phyloP scores from a whole-genome alignment of 2,797 vertebrate genomes.

The Galagoides demidoff region DNA sequence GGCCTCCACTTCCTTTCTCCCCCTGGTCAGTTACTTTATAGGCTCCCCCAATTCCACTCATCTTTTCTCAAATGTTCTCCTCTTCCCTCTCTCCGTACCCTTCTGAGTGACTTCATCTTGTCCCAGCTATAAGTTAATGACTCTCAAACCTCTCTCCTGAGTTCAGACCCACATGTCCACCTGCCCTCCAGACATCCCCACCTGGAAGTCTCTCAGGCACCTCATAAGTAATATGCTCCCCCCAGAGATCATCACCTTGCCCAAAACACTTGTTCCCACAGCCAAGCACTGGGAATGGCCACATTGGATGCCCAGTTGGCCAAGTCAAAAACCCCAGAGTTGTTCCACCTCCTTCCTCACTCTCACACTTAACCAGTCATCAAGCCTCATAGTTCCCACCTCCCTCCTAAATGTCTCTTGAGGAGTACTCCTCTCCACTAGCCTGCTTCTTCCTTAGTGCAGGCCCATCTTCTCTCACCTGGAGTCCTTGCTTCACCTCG shows the following conservation, averaged over 20 bases:
- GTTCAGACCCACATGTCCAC: not conserved
- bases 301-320: not conserved
- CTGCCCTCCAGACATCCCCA: not conserved
- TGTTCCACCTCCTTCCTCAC: not conserved
- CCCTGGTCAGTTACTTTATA: not conserved
- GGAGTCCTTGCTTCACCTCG: not conserved
- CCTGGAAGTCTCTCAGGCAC: not conserved
- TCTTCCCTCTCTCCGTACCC: not conserved
- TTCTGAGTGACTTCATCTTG: not conserved
- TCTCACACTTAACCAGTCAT: not conserved
- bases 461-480: not conserved
- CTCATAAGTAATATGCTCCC: not conserved
- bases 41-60: not conserved
- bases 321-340: not conserved
- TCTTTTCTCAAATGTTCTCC: not conserved
- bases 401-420: not conserved
- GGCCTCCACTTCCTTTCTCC: not conserved
- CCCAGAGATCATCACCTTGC: not conserved
- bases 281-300: not conserved
- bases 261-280: not conserved
- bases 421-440: not conserved
- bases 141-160: not conserved
- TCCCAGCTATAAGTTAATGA: not conserved
- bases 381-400: not conserved
- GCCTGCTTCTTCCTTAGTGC: not conserved